Evolutionary conservation across 2,888 invertebrate species (phyloP).

Genomic region (Nephrotoma appendiculata): DNA sequence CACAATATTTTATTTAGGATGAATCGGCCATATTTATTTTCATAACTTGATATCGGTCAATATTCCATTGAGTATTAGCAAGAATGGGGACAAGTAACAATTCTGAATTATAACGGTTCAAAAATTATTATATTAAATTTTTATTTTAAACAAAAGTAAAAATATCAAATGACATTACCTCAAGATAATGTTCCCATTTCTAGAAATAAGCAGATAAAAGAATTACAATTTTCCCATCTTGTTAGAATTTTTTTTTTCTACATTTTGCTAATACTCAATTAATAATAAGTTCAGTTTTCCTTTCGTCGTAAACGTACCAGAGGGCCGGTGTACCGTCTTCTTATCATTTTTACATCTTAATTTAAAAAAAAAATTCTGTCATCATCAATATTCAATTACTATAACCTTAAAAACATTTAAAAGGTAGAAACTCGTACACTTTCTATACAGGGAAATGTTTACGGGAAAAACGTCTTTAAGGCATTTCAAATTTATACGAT

Average conservation of each 20-base stretch:
- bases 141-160: too few species aligned
- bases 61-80: too few species aligned
- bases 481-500: background rate
- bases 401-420: background rate
- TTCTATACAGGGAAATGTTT: background rate
- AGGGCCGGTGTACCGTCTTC: background rate
- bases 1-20: too few species aligned
- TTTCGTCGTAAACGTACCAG: background rate
- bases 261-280: background rate
- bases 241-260: background rate
- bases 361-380: background rate
- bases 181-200: too few species aligned
- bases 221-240: too few species aligned
- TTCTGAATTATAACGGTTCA: too few species aligned
- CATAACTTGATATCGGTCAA: too few species aligned
- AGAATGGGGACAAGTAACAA: too few species aligned
- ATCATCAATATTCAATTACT: background rate
- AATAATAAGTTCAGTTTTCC: background rate
- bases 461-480: background rate
- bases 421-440: background rate
- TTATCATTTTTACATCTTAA: background rate
- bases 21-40: too few species aligned
- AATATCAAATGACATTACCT: too few species aligned
- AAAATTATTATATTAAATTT: too few species aligned
- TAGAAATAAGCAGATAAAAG: too few species aligned